Conservation (phyloP, 2,113 vertebrate species). For the Rafetus swinhoei region DNA sequence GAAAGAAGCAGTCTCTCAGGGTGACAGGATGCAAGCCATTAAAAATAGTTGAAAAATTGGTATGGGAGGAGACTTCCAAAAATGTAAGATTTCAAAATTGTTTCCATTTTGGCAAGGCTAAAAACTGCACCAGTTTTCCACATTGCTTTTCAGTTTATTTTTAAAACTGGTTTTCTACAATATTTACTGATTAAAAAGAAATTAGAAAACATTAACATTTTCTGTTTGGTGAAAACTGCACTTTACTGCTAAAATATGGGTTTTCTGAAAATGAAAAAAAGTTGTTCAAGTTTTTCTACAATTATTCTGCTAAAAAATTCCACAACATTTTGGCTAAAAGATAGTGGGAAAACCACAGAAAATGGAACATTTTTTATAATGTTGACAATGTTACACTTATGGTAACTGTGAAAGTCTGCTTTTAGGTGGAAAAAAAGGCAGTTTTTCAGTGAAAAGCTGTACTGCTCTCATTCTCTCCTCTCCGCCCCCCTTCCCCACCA, state of each 20-base stretch:
- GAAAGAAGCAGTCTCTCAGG: not conserved
- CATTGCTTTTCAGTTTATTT: not conserved
- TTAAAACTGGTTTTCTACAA: not conserved
- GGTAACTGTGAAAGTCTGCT: not conserved
- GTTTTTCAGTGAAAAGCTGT: not conserved
- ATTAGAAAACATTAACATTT: not conserved
- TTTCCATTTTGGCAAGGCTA: not conserved
- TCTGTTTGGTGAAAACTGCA: not conserved
- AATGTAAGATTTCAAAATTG: not conserved
- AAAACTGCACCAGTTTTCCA: not conserved
- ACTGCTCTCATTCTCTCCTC: too few species aligned
- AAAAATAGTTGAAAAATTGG: not conserved
- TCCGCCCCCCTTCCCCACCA: fast-evolving
- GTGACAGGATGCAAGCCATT: not conserved
- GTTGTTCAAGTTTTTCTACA: not conserved
- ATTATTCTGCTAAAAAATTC: not conserved
- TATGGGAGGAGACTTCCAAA: not conserved
- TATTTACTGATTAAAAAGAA: not conserved
- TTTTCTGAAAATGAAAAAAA: not conserved
- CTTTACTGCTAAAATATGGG: not conserved
- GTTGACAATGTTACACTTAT: not conserved
- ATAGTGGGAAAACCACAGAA: not conserved
- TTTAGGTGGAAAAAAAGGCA: not conserved
- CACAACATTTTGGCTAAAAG: not conserved
- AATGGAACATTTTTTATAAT: not conserved